phyloP scores from a whole-genome alignment of 2,797 vertebrate genomes.

The Falco cherrug region DNA sequence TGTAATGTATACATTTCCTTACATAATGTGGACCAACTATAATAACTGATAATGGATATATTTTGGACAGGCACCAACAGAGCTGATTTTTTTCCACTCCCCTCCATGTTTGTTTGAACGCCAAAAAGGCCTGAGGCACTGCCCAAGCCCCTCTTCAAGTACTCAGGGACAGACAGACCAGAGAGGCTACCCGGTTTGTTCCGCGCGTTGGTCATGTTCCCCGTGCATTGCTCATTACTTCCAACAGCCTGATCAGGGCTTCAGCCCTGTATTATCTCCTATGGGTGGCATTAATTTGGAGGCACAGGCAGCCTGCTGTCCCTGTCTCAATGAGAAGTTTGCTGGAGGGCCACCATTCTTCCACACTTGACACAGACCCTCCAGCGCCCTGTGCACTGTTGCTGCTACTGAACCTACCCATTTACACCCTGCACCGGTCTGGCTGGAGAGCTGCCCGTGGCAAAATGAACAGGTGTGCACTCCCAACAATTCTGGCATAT shows the following conservation, averaged over 20 bases:
- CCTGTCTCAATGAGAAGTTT: fast-evolving
- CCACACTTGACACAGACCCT: background rate
- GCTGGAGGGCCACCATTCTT: background rate
- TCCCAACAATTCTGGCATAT: background rate
- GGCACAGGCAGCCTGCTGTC: background rate
- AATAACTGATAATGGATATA: background rate
- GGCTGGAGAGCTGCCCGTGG: background rate
- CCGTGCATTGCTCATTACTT: background rate
- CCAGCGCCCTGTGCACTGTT: fast-evolving
- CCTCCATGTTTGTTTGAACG: background rate
- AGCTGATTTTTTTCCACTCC: background rate
- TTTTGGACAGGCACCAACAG: background rate
- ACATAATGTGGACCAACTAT: background rate
- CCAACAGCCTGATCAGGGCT: background rate
- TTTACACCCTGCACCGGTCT: background rate
- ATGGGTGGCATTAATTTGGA: background rate
- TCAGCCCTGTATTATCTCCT: background rate
- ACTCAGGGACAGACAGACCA: background rate
- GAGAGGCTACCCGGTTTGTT: background rate
- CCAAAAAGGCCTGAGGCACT: background rate
- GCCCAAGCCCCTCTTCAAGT: background rate
- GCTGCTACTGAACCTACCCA: background rate
- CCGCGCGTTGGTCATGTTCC: fast-evolving
- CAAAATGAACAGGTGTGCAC: background rate
- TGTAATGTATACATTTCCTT: background rate